These are phyloP conservation scores for Serrognathus titanus DNA, from an alignment of 2,888 invertebrate species.

Conservation along the genomic window DNA sequence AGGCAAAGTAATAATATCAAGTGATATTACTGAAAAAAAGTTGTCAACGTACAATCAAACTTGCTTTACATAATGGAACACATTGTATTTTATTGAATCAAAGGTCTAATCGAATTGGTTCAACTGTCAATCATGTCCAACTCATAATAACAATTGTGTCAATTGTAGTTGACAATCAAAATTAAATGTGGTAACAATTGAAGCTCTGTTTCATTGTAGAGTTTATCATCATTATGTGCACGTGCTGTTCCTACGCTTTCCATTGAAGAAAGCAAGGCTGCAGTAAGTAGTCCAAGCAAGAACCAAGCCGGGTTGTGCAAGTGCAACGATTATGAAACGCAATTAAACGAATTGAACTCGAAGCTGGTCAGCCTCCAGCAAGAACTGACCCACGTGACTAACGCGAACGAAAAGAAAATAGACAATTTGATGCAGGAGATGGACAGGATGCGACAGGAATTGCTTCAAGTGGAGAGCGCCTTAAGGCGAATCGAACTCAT, in stretches of 20 bases:
- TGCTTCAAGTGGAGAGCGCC: conserved; percentile 15
- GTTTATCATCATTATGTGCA: conserved; percentile 12
- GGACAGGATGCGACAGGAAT: conserved; percentile 11
- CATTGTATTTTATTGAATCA: too few species aligned
- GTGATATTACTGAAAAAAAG: too few species aligned
- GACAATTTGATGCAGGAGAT: conserved; percentile 10
- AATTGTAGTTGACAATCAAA: not conserved
- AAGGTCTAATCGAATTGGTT: too few species aligned
- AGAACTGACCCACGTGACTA: conserved; percentile 12
- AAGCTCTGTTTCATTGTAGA: conserved; percentile 3
- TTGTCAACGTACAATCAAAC: too few species aligned
- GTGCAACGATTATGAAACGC: conserved; percentile 27
- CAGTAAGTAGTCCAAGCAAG: not conserved
- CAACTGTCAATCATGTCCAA: too few species aligned
- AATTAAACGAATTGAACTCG: conserved; percentile 24
- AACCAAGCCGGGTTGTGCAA: not conserved
- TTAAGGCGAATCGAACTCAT: not conserved
- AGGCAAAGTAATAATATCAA: too few species aligned
- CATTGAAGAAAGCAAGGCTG: too few species aligned
- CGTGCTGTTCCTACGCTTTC: too few species aligned
- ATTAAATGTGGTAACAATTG: conserved; percentile 1
- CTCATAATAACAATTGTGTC: too few species aligned
- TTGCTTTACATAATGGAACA: too few species aligned
- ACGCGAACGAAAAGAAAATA: conserved; percentile 5
- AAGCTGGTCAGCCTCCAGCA: conserved; percentile 24